These are phyloP conservation scores for Antheraea assamensis DNA, from an alignment of 2,888 invertebrate genomes.

Conservation along the genomic window DNA sequence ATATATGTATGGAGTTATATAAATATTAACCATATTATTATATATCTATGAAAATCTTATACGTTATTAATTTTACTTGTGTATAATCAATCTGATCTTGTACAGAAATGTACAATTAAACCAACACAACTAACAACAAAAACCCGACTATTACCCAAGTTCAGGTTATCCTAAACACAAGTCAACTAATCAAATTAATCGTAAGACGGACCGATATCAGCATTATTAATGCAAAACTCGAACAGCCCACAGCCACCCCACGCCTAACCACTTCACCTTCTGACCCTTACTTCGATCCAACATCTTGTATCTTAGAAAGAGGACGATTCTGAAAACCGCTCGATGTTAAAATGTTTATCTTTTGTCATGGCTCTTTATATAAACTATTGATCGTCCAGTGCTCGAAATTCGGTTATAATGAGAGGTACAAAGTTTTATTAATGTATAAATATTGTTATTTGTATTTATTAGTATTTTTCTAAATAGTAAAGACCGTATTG, in stretches of 20 bases:
- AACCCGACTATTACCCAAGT: constrained; percentile 13
- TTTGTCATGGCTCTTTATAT: neutral
- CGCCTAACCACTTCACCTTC: constrained; percentile 34
- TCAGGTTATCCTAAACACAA: constrained; percentile 23
- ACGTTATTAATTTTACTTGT: neutral
- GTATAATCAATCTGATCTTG: neutral
- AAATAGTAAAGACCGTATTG: too few relatives aligned
- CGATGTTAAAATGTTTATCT: neutral
- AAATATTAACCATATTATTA: neutral
- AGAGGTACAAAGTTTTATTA: too few relatives aligned
- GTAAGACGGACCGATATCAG: constrained; percentile 75
- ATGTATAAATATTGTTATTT: too few relatives aligned
- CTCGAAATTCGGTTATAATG: too few relatives aligned
- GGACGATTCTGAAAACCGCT: constrained; percentile 43
- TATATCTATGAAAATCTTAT: neutral
- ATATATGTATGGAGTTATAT: neutral
- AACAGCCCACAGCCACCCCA: constrained; percentile 46
- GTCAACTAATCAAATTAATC: constrained; percentile 78
- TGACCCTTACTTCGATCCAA: constrained; percentile 38
- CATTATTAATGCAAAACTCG: constrained; percentile 80
- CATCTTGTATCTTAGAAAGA: constrained; percentile 61
- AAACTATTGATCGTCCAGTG: too few relatives aligned
- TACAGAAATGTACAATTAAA: constrained; percentile 7
- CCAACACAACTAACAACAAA: constrained; percentile 10
- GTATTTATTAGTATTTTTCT: too few relatives aligned